Evolutionary conservation across 1,140 invertebrate species (phyloP).

Genomic region (Drosophila novamexicana): DNA sequence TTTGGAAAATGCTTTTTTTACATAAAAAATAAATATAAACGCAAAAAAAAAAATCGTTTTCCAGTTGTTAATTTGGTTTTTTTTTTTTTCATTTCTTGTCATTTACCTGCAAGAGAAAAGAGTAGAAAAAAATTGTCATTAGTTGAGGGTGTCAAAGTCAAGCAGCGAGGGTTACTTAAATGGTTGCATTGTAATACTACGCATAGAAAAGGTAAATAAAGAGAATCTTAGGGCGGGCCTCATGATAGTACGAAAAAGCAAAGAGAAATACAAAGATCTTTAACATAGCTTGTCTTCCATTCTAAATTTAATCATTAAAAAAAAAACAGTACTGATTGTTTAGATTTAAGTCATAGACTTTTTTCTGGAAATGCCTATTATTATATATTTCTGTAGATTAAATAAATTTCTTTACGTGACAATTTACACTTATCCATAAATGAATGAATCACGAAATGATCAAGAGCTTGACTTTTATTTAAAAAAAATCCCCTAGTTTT

Average conservation of each 20-base stretch:
- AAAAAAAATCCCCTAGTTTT: too few relatives aligned
- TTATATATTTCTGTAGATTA: not conserved
- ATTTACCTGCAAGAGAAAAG: constrained; percentile 69
- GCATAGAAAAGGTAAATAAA: too few relatives aligned
- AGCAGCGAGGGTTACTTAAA: constrained; percentile 16
- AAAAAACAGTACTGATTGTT: too few relatives aligned
- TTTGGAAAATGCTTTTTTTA: constrained; percentile 55
- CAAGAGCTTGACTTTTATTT: not conserved
- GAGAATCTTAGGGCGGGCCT: too few relatives aligned
- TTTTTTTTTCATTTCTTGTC: constrained; percentile 28
- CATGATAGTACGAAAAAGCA: too few relatives aligned
- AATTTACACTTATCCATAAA: not conserved
- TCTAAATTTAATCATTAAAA: too few relatives aligned
- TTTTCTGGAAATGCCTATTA: too few relatives aligned
- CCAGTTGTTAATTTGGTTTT: not conserved
- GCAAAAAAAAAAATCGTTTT: not conserved
- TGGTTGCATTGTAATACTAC: not conserved
- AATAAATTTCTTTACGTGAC: not conserved
- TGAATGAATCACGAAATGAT: not conserved
- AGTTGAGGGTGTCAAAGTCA: constrained; percentile 32
- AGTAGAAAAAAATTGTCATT: constrained; percentile 37
- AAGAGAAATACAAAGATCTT: too few relatives aligned
- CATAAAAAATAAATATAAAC: constrained; percentile 23
- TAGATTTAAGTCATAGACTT: too few relatives aligned
- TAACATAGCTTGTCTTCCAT: too few relatives aligned